phyloP scores from a whole-genome alignment of 2,888 invertebrate species.

The Heliconius cydno region DNA sequence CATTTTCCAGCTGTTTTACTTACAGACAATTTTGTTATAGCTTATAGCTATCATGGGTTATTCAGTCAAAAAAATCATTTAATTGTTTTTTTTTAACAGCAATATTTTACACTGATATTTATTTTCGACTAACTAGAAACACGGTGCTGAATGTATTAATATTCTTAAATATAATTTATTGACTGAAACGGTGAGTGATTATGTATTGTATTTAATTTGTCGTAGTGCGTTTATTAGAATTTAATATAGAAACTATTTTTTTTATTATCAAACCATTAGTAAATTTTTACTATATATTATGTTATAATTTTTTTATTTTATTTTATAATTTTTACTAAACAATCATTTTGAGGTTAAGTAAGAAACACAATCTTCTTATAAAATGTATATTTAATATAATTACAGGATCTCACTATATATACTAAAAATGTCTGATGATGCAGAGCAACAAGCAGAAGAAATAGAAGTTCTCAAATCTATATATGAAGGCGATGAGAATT shows the following conservation, averaged over 20 bases:
- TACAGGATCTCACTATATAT: slow-evolving; percentile 38
- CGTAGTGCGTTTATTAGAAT: neutral
- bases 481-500: slow-evolving; percentile 95
- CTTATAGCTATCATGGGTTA: slow-evolving; percentile 4
- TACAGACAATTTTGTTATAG: slow-evolving; percentile 6
- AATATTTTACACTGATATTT: slow-evolving; percentile 8
- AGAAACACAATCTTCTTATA: slow-evolving; percentile 1
- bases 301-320: neutral
- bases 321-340: neutral
- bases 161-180: neutral
- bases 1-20: slow-evolving; percentile 29
- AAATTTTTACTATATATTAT: neutral
- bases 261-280: neutral
- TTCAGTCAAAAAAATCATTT: neutral
- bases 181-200: slow-evolving; percentile 15
- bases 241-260: neutral
- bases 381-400: neutral
- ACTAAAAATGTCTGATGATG: slow-evolving; percentile 73
- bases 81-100: slow-evolving; percentile 6
- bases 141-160: slow-evolving; percentile 10
- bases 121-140: neutral
- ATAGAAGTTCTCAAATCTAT: slow-evolving; percentile 95
- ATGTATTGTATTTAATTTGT: neutral
- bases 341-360: slow-evolving; percentile 23
- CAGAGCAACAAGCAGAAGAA: slow-evolving; percentile 92